Conservation (phyloP, 1,140 invertebrate genomes). For the Bicyclus anynana region DNA sequence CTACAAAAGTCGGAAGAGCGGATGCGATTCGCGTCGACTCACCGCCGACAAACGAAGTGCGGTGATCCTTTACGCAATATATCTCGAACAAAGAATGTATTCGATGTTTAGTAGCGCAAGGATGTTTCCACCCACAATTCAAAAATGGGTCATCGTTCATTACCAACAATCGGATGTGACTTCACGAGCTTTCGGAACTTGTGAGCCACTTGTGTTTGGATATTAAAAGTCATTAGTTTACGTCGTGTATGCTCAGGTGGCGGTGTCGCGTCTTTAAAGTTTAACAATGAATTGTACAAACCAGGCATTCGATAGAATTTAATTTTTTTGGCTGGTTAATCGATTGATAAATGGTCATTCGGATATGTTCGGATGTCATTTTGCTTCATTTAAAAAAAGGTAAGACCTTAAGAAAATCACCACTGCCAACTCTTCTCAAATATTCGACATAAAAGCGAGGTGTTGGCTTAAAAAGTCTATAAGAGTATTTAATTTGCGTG, state of each 20-base stretch:
- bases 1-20: constrained; percentile 74
- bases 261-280: constrained; percentile 8
- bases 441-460: too few species aligned
- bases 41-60: constrained; percentile 51
- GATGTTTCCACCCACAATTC: constrained; percentile 74
- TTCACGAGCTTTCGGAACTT: constrained; percentile 63
- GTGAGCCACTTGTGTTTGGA: constrained; percentile 55
- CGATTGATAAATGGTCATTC: too few species aligned
- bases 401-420: too few species aligned
- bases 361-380: too few species aligned
- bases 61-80: constrained; percentile 62
- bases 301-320: neutral
- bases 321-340: too few species aligned
- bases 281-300: constrained; percentile 12
- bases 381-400: too few species aligned
- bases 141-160: constrained; percentile 60
- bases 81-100: constrained; percentile 42
- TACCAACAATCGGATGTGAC: constrained; percentile 70
- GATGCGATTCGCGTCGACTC: constrained; percentile 72
- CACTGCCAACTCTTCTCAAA: too few species aligned
- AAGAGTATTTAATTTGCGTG: too few species aligned
- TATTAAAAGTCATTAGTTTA: constrained; percentile 32
- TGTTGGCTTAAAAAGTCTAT: too few species aligned
- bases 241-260: constrained; percentile 62
- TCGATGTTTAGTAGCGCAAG: constrained; percentile 52